phyloP scores from a whole-genome alignment of 2,113 vertebrate genomes.

The Hirundichthys speculiger region DNA sequence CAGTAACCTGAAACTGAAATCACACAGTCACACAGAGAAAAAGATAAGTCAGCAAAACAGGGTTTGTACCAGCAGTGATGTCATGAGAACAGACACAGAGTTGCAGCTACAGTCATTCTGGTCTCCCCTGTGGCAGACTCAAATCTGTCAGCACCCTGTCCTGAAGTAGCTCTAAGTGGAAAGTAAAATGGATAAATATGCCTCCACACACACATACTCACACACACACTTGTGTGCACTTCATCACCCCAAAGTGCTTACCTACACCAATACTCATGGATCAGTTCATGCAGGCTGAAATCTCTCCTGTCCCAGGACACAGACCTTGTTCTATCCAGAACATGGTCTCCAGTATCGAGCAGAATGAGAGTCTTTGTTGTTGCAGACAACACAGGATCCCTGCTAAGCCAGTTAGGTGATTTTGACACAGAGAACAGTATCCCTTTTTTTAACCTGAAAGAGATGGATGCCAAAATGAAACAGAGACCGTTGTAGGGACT shows the following conservation, averaged over 20 bases:
- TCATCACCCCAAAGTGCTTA: conserved; percentile 16
- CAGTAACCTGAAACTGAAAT: conserved; percentile 20
- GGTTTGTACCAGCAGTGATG: conserved; percentile 54
- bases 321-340: conserved; percentile 16
- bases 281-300: conserved; percentile 56
- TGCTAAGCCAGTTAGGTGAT: conserved; percentile 28
- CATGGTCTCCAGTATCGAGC: conserved; percentile 61
- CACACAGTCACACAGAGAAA: conserved; percentile 13
- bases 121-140: conserved; percentile 41
- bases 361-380: conserved; percentile 71
- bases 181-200: conserved; percentile 15
- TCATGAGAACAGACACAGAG: conserved; percentile 66
- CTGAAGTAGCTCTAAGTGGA: conserved; percentile 53
- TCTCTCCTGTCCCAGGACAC: conserved; percentile 41
- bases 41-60: conserved; percentile 50
- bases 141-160: conserved; percentile 56
- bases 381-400: conserved; percentile 40
- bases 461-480: not conserved
- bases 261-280: conserved; percentile 44
- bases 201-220: conserved; percentile 35
- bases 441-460: conserved; percentile 37
- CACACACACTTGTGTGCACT: conserved; percentile 11
- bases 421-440: conserved; percentile 47
- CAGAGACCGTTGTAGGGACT: too few relatives aligned
- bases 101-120: conserved; percentile 31